phyloP scores from a whole-genome alignment of 2,113 vertebrate species.

The Protobothrops flavoviridis region DNA sequence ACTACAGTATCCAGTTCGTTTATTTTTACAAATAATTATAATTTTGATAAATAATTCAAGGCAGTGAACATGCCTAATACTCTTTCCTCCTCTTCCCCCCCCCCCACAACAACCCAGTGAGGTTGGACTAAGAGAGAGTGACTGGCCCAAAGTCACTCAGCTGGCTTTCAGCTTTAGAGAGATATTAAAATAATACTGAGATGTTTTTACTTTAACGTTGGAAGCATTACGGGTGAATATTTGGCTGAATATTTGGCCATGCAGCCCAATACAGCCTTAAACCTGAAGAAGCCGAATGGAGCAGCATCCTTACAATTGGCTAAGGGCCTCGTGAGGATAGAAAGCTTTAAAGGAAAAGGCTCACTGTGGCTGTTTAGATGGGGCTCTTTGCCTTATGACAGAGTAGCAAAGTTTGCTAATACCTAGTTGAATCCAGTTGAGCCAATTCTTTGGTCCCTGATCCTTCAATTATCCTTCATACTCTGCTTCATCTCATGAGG shows the following conservation, averaged over 20 bases:
- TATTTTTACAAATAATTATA: neutral
- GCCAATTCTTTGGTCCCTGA: constrained; percentile 16
- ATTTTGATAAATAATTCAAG: neutral
- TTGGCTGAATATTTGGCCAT: neutral
- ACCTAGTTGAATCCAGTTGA: neutral
- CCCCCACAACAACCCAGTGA: neutral
- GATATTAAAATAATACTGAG: neutral
- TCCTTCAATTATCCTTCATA: constrained; percentile 53
- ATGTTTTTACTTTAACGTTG: neutral
- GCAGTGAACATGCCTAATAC: neutral
- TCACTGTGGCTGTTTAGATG: neutral
- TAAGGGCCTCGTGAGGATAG: neutral
- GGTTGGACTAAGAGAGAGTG: neutral
- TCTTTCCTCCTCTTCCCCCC: neutral
- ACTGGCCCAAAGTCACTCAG: neutral
- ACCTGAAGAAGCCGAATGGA: neutral
- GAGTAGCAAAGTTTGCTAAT: neutral
- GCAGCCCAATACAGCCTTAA: neutral
- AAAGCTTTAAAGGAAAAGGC: neutral
- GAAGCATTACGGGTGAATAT: neutral
- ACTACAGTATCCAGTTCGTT: neutral
- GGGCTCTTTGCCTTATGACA: neutral
- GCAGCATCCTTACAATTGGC: neutral
- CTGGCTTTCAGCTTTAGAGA: neutral
- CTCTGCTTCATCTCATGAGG: constrained; percentile 49